Evolutionary conservation across 2,888 invertebrate genomes (phyloP).

Genomic region (Sesia bembeciformis): DNA sequence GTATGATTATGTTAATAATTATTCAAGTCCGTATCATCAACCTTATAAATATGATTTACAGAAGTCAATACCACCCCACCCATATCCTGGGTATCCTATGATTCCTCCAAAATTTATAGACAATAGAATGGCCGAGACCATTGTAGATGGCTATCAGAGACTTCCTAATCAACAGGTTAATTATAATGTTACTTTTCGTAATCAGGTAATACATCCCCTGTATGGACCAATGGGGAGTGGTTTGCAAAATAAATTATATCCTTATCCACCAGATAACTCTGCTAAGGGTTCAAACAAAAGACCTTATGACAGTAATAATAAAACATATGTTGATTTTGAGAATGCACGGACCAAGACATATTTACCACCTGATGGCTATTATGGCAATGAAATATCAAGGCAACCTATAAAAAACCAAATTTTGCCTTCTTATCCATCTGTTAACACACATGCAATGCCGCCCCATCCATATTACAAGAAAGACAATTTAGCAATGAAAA

Average conservation of each 20-base stretch:
- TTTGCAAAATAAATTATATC: constrained; percentile 47
- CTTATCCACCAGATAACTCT: constrained; percentile 38
- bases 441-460: constrained; percentile 39
- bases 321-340: constrained; percentile 53
- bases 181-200: constrained; percentile 41
- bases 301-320: constrained; percentile 42
- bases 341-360: constrained; percentile 39
- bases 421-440: constrained; percentile 40
- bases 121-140: constrained; percentile 42
- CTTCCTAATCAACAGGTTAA: constrained; percentile 36
- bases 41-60: constrained; percentile 56
- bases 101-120: constrained; percentile 51
- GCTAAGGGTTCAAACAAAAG: constrained; percentile 45
- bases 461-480: constrained; percentile 49
- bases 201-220: constrained; percentile 45
- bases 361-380: constrained; percentile 39
- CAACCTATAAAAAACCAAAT: constrained; percentile 42
- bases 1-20: constrained; percentile 64
- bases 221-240: constrained; percentile 45
- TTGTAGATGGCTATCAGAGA: constrained; percentile 53
- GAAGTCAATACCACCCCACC: constrained; percentile 42
- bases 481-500: constrained; percentile 39
- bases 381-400: constrained; percentile 45
- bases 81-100: constrained; percentile 47
- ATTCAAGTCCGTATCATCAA: constrained; percentile 50